Percentiles rank a stretch among this genome's conserved stretches.
Conservation (phyloP, 2,797 vertebrate genomes). For the Heteromormyrus szaboi region DNA sequence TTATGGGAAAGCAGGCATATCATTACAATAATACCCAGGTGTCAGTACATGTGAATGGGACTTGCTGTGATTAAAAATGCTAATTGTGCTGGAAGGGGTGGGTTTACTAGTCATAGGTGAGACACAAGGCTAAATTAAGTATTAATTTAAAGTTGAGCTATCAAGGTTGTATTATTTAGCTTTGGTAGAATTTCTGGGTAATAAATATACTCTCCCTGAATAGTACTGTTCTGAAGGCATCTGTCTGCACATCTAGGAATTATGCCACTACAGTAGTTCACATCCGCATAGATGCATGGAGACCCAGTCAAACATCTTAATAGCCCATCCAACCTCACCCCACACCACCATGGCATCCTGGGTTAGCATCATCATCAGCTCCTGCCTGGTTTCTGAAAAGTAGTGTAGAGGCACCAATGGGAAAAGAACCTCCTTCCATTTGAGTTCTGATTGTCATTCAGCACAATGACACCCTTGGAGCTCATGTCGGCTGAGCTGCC, state of each 20-base stretch:
- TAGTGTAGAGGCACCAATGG: not conserved
- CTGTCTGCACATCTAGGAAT: not conserved
- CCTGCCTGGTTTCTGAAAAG: not conserved
- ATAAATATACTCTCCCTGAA: not conserved
- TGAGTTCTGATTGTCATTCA: not conserved
- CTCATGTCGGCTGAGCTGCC: not conserved
- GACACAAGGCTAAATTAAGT: not conserved
- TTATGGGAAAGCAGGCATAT: constrained; percentile 24
- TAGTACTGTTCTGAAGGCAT: not conserved
- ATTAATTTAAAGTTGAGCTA: not conserved
- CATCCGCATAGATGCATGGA: not conserved
- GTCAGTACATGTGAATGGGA: constrained; percentile 23
- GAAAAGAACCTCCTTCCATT: not conserved
- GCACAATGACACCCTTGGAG: not conserved
- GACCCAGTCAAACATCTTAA: not conserved
- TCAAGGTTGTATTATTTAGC: not conserved
- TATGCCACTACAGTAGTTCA: not conserved
- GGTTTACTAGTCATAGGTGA: constrained; percentile 1
- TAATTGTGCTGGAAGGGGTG: not conserved
- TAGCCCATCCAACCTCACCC: not conserved
- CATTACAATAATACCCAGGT: constrained; percentile 34
- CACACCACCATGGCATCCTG: not conserved
- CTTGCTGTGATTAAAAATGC: constrained; percentile 11
- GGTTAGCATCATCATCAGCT: not conserved
- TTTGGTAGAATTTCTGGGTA: not conserved